Evolutionary conservation across 1,140 invertebrate genomes (phyloP).

Genomic region (Pseudobourletiella spinata): DNA sequence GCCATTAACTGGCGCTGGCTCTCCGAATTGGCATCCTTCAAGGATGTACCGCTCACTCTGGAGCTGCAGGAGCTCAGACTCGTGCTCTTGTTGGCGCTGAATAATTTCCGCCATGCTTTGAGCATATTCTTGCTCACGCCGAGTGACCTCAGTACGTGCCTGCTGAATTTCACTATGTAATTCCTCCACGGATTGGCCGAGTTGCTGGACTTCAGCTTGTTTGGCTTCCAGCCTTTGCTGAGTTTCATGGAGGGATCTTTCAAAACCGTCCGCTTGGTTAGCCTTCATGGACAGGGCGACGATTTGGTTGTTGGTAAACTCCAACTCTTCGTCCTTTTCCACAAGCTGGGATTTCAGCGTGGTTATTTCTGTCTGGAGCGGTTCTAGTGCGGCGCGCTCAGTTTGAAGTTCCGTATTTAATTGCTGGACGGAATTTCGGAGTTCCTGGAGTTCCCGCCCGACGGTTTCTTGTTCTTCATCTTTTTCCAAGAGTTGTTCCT

Average conservation of each 20-base stretch:
- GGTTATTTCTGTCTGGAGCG: neutral
- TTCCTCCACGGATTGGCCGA: neutral
- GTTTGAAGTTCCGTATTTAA: neutral
- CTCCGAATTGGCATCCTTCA: too few relatives aligned
- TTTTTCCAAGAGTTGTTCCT: constrained; percentile 1
- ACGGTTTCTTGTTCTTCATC: neutral
- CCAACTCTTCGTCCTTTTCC: constrained; percentile 3
- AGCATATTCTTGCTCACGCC: too few relatives aligned
- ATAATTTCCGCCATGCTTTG: too few relatives aligned
- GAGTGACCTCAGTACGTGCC: too few relatives aligned
- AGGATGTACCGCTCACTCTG: too few relatives aligned
- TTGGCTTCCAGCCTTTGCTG: neutral
- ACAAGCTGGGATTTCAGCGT: neutral
- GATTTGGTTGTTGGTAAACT: neutral
- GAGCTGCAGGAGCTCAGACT: too few relatives aligned
- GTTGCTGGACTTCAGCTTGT: neutral
- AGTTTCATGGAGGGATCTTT: neutral
- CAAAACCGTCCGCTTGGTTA: neutral
- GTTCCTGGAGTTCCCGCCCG: neutral
- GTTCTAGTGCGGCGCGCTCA: neutral
- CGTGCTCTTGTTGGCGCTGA: too few relatives aligned
- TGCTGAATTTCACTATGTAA: too few relatives aligned
- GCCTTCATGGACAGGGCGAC: neutral
- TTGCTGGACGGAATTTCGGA: neutral
- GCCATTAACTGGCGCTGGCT: too few relatives aligned